Evolutionary conservation across 2,888 invertebrate genomes (phyloP).

Genomic region (Acanthosoma haemorrhoidale): DNA sequence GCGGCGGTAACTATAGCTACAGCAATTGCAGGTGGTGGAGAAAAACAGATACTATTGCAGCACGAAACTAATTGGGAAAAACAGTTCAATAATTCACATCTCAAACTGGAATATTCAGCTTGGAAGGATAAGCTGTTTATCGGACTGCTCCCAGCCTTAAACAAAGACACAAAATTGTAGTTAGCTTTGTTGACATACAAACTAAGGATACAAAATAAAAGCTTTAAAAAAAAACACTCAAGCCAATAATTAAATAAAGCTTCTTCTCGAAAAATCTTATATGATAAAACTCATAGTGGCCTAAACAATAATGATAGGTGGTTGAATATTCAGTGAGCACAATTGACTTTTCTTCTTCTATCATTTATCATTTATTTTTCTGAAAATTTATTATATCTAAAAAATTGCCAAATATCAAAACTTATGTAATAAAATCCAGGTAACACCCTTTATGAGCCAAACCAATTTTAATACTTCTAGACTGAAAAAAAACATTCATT

Average conservation of each 20-base stretch:
- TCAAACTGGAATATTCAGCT: conserved; percentile 67
- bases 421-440: no score
- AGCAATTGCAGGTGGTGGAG: conserved; percentile 90
- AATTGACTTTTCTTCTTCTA: no score
- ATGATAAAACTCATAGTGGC: no score
- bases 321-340: no score
- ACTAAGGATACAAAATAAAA: neutral
- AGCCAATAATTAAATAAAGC: neutral
- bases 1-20: conserved; percentile 71
- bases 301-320: no score
- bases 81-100: conserved; percentile 67
- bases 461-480: no score
- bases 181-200: no score
- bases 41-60: conserved; percentile 72
- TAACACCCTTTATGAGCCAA: no score
- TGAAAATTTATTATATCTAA: no score
- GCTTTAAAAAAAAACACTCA: neutral
- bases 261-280: neutral
- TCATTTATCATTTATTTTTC: no score
- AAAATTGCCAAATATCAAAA: no score
- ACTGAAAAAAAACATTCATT: no score
- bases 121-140: conserved; percentile 63
- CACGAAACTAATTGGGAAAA: conserved; percentile 61
- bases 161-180: neutral
- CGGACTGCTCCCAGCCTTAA: conserved; percentile 62